These are phyloP conservation scores for Galeopterus variegatus DNA, from an alignment of 2,113 vertebrate genomes.

Conservation along the genomic window DNA sequence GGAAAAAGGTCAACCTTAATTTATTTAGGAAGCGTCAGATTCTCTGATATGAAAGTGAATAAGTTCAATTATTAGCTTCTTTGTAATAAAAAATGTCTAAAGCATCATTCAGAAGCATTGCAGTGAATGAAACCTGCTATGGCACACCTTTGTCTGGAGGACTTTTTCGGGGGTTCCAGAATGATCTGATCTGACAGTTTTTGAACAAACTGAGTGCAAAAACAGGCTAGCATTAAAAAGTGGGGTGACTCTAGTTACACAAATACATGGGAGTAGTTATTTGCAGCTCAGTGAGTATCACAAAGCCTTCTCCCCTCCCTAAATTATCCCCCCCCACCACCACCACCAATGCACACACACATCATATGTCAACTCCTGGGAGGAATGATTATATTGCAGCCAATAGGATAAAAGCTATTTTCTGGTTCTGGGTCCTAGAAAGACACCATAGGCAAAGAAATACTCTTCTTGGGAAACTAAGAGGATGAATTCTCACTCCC, in stretches of 20 bases:
- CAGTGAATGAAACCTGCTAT: neutral
- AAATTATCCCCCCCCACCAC: neutral
- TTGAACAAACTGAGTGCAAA: neutral
- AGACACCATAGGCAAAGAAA: neutral
- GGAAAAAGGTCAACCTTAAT: neutral
- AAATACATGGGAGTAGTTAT: neutral
- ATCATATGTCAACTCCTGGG: neutral
- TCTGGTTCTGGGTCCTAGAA: constrained; percentile 4
- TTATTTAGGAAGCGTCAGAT: neutral
- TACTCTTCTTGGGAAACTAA: neutral
- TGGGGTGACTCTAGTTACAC: neutral
- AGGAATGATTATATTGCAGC: neutral
- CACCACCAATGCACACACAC: neutral
- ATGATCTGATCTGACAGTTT: neutral
- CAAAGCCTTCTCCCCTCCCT: neutral
- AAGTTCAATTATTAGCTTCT: neutral
- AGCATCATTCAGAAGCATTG: neutral
- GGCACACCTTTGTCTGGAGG: neutral
- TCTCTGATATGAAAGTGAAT: neutral
- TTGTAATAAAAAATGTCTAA: neutral
- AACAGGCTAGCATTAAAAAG: neutral
- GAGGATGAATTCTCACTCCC: neutral
- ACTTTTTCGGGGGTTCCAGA: neutral
- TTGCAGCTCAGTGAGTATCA: neutral
- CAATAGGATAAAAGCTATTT: neutral